phyloP scores from a whole-genome alignment of 2,888 invertebrate species.

The Megaustenia siamemsis region DNA sequence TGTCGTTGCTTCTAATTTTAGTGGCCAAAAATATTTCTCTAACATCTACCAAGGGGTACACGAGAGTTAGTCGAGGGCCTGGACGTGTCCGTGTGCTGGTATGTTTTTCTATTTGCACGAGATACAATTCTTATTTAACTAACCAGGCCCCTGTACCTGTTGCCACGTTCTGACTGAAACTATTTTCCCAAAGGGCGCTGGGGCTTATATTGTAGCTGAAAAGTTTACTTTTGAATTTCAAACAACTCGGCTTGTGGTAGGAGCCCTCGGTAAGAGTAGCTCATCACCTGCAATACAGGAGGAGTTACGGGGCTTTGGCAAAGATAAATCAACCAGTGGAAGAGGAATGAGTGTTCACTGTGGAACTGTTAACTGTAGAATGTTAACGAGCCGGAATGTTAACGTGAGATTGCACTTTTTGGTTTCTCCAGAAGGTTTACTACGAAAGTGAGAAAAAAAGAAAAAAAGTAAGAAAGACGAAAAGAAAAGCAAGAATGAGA shows the following conservation, averaged over 20 bases:
- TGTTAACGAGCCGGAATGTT: too few relatives aligned
- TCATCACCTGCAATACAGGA: neutral
- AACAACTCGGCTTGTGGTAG: neutral
- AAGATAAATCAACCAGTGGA: neutral
- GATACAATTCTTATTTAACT: conserved; percentile 15
- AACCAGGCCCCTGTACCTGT: conserved; percentile 10
- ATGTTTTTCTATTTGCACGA: conserved; percentile 35
- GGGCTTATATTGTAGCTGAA: neutral
- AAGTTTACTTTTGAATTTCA: conserved; percentile 23
- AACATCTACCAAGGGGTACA: too few relatives aligned
- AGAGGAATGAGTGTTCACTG: too few relatives aligned
- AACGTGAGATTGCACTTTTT: too few relatives aligned
- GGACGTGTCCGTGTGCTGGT: neutral
- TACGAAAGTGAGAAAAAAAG: too few relatives aligned
- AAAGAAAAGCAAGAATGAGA: too few relatives aligned
- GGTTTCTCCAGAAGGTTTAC: too few relatives aligned
- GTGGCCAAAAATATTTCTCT: too few relatives aligned
- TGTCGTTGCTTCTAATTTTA: too few relatives aligned
- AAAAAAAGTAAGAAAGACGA: too few relatives aligned
- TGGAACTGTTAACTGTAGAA: too few relatives aligned
- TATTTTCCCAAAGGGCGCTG: neutral
- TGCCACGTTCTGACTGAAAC: conserved; percentile 12
- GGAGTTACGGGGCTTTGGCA: neutral
- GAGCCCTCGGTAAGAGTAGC: neutral
- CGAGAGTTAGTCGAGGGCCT: too few relatives aligned